Conservation (phyloP, 2,113 vertebrate genomes). For the Nettapus auritus region DNA sequence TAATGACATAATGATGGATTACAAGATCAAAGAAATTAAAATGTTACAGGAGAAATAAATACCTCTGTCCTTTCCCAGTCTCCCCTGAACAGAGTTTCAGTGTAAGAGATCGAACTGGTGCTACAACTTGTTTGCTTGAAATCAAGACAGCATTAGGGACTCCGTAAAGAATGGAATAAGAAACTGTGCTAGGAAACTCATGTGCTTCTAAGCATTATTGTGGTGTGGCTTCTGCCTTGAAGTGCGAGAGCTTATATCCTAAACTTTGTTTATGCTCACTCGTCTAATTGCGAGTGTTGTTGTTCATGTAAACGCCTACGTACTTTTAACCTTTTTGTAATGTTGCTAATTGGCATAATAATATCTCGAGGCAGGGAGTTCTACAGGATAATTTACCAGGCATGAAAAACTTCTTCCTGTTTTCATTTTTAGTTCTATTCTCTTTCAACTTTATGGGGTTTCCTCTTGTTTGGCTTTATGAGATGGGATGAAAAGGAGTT, state of each 20-base stretch:
- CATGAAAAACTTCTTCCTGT: background rate
- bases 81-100: background rate
- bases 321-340: background rate
- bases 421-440: background rate
- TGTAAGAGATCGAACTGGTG: background rate
- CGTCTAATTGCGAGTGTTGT: background rate
- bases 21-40: slow-evolving; percentile 34
- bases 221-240: slow-evolving; percentile 1
- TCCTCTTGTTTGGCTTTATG: background rate
- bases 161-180: background rate
- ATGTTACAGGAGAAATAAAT: background rate
- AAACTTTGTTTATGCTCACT: background rate
- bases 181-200: background rate
- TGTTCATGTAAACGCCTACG: background rate
- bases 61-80: background rate
- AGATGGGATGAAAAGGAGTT: background rate
- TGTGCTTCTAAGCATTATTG: background rate
- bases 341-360: background rate
- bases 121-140: background rate
- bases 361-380: slow-evolving; percentile 1
- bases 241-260: background rate
- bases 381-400: background rate
- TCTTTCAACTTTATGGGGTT: background rate
- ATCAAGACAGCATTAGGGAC: background rate
- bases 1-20: background rate